Percentiles rank a stretch among this genome's conserved stretches.
These are phyloP conservation scores for Xenopus petersii DNA, from an alignment of 2,797 vertebrate genomes.

Conservation along the genomic window DNA sequence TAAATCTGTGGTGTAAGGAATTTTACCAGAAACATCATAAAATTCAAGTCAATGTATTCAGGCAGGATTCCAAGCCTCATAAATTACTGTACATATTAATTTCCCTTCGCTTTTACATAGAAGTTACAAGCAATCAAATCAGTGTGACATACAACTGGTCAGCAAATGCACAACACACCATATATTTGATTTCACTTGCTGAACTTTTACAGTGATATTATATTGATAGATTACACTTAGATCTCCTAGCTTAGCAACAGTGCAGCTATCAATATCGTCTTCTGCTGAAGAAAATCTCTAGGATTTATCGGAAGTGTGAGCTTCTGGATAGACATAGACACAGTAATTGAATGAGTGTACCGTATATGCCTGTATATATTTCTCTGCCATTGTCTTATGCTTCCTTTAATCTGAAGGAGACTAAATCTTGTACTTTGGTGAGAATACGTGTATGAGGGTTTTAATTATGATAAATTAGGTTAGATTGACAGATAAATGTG, in stretches of 20 bases:
- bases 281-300: conserved; percentile 53
- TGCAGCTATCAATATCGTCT: conserved; percentile 64
- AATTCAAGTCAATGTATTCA: conserved; percentile 52
- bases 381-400: conserved; percentile 12
- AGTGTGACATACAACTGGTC: conserved; percentile 63
- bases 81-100: conserved; percentile 57
- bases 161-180: conserved; percentile 61
- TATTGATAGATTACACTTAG: conserved; percentile 69
- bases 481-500: too few relatives aligned
- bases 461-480: too few relatives aligned
- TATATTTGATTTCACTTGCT: conserved; percentile 70
- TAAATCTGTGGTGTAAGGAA: too few relatives aligned
- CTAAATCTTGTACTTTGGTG: too few relatives aligned
- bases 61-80: conserved; percentile 54
- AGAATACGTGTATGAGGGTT: too few relatives aligned
- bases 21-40: too few relatives aligned
- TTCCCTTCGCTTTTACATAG: conserved; percentile 52
- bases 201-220: conserved; percentile 76
- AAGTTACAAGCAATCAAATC: conserved; percentile 58
- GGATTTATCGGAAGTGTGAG: conserved; percentile 70
- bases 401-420: too few relatives aligned
- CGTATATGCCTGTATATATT: conserved; percentile 39
- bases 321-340: conserved; percentile 65
- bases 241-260: conserved; percentile 66
- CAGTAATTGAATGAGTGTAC: conserved; percentile 62